Base-by-base conservation (phyloP, 2,113 vertebrate species). In the Aphyosemion australe region DNA sequence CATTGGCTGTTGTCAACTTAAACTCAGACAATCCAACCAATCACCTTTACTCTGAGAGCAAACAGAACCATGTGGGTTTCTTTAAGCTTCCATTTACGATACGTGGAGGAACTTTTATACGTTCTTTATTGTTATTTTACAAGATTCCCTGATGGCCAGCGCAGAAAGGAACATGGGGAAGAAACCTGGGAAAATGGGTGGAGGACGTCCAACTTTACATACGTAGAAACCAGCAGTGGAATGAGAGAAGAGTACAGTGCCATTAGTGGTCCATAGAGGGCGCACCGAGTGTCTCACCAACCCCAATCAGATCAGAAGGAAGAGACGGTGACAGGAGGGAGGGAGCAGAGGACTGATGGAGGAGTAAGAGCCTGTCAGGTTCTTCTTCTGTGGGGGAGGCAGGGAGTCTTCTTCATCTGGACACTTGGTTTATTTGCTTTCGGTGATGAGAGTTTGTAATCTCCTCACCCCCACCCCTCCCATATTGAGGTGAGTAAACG, bases 81-180 rank as follows among this genome's bases (percentile, higher is more conserved):
- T 68, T n/a, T 15, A 48, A 26, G 26, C 9, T 52, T n/a, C 68
- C 34, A 54, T 34, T 56, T 75, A 85, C 68, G 61, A 65, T 81
- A 88, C 76, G 85, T 80, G 74, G 68, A 84, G 70, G 65, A 82
- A 82, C 69, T 79, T 74, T 74, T 74, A 77, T 71, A 74, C 70
- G 47, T 82, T 79, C 48, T 83, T n/a, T n/a, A n/a, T 81, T 73
- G 72, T 78, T 86, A 82, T 77, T 65, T 88, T 87, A 88, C 87
- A 90, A 88, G 84, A 85, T 84, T 91, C 89, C 89, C 89, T 90
- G 91, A 91, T 87, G 85, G 73, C 87, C 88, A 83, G 85, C 54
- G 80, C 75, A 80, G 82, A 85, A 68, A 84, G 64, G 72, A 72
- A 83, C 41, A 52, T 20, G 34, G 45, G 19, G 16, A 16, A 34